Percentiles rank a stretch among this genome's conserved stretches.
These are phyloP conservation scores for Spheniscus mendiculus DNA, from an alignment of 2,113 vertebrate genomes.

Conservation along the genomic window DNA sequence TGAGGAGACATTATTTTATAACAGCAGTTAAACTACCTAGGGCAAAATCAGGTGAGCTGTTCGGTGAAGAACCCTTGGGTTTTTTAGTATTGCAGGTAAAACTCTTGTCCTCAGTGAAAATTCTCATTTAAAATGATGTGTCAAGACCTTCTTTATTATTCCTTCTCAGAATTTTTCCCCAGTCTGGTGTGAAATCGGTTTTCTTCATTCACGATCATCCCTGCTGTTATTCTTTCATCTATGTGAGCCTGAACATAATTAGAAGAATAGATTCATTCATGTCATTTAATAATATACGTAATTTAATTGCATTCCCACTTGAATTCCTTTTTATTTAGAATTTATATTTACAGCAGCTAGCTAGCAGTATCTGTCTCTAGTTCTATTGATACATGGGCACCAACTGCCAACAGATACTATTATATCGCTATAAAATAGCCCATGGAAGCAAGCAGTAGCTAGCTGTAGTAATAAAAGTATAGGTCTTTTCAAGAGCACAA, in stretches of 20 bases:
- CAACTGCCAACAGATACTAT: background rate
- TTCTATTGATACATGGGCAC: background rate
- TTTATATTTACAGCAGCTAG: background rate
- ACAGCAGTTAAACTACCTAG: background rate
- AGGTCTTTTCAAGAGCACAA: background rate
- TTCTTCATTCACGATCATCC: background rate
- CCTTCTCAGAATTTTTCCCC: background rate
- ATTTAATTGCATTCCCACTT: constrained; percentile 1
- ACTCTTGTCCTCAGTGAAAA: background rate
- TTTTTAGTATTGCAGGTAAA: background rate
- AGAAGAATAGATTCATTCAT: background rate
- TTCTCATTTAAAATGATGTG: background rate
- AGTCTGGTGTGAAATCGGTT: background rate
- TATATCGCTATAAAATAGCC: background rate
- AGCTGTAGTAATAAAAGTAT: background rate
- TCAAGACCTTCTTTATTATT: background rate
- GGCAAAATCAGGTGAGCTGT: background rate
- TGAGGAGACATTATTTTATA: background rate
- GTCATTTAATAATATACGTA: background rate
- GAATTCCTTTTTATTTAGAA: background rate
- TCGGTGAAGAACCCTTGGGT: background rate
- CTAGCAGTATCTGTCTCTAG: background rate
- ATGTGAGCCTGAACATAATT: background rate
- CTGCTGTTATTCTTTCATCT: background rate
- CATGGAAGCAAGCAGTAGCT: background rate